Evolutionary conservation across 2,113 vertebrate genomes (phyloP).

Genomic region (Numida meleagris): DNA sequence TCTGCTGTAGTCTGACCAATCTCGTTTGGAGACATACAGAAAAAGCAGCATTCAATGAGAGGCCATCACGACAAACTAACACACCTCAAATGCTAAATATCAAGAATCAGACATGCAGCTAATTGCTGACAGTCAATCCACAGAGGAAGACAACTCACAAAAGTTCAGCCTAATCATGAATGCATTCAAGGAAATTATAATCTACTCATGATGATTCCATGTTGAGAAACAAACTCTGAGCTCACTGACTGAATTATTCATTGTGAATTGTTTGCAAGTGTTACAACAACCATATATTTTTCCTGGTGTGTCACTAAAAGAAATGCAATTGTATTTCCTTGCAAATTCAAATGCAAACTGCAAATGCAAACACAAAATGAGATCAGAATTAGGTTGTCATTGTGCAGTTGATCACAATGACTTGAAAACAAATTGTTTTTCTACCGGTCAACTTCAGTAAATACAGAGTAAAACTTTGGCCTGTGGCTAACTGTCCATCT

Average conservation of each 20-base stretch:
- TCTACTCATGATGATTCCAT: background rate
- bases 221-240: background rate
- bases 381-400: background rate
- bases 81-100: conserved; percentile 10
- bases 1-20: background rate
- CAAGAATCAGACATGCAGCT: background rate
- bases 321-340: background rate
- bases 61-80: background rate
- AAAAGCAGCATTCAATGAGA: background rate
- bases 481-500: background rate
- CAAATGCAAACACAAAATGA: background rate
- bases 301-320: background rate
- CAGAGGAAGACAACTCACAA: background rate
- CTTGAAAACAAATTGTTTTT: background rate
- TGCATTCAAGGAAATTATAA: background rate
- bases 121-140: conserved; percentile 9
- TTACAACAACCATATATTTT: background rate
- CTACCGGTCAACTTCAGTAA: background rate
- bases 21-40: background rate
- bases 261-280: background rate
- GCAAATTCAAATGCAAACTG: background rate
- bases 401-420: background rate
- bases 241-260: background rate
- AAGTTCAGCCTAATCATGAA: background rate
- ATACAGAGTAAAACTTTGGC: background rate